These are phyloP conservation scores for Bambusicola thoracicus DNA, from an alignment of 2,113 vertebrate genomes.

Conservation along the genomic window DNA sequence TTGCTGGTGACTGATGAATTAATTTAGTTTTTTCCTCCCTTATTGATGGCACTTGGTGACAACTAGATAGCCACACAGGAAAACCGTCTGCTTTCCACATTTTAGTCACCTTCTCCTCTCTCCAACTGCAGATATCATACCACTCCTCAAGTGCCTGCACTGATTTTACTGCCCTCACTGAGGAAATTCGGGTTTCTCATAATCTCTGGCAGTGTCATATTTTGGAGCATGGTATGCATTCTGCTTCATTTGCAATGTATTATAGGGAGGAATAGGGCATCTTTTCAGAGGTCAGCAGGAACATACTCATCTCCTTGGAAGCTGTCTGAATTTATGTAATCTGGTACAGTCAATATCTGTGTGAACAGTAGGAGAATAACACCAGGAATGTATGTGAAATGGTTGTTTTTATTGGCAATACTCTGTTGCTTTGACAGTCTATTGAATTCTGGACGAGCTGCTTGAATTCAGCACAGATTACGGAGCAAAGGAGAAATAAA, in stretches of 20 bases:
- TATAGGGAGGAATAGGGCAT: accelerated
- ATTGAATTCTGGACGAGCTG: background rate
- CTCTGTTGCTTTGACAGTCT: background rate
- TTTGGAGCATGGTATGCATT: background rate
- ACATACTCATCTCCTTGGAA: background rate
- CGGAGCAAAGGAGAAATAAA: background rate
- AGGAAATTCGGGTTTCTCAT: background rate
- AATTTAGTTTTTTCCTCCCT: background rate
- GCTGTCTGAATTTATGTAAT: background rate
- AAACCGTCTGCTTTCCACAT: background rate
- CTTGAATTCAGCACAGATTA: background rate
- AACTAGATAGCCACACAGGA: background rate
- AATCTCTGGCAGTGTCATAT: background rate
- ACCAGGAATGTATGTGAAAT: background rate
- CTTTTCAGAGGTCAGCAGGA: background rate
- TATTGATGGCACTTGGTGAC: background rate
- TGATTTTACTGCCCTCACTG: background rate
- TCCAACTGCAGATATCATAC: background rate
- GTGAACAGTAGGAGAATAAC: background rate
- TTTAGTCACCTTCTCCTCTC: background rate
- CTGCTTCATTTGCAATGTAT: background rate
- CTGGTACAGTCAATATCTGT: background rate
- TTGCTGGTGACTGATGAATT: background rate
- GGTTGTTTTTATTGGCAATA: background rate
- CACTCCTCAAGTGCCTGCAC: background rate